Base-by-base conservation (phyloP, 2,113 vertebrate genomes). In the Phylloscopus trochilus region DNA sequence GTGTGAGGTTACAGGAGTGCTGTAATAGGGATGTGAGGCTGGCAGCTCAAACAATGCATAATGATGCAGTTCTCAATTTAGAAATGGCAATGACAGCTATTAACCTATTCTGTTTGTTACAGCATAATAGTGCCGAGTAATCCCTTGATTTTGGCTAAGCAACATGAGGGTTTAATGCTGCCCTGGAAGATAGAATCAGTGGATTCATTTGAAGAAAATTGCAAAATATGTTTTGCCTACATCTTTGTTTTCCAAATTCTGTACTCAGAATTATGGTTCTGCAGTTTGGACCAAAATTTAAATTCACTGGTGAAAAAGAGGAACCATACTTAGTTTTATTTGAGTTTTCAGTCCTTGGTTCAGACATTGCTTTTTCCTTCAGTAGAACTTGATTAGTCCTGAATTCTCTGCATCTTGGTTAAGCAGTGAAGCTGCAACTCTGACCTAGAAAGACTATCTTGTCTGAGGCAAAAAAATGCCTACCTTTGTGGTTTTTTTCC, bases 71-170 rank as follows among this genome's bases (percentile, higher is more conserved):
- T 41, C 74, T 35, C 49, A 23, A 60, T 60, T 73, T 89, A 90
- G 74, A 94, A 96, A 91, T 63, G 28, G 70, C 91, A 52, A 59
- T 39, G 89, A 76, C 85, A 87, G 95, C 90, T 77, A 89, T 93
- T 95, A 97, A 83, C 95, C 92, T 69, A 64, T 82, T 93, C 86
- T 92, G 82, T 96, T 93, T 95, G 89, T 92, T 95, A 91, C 22
- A 11, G 76, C 80, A 88, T 93, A 93, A 93, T 58, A 75, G 92
- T 63, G 41, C 69, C 7, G 2, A 67, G 53, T 58, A 64, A 66
- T 67, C 58, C 82, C 92, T 94, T 90, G 92, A 73, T 96, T 96
- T 96, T 83, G 27, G 20, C 49, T 93, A 86, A 94, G 72, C 64
- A 47, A 63, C 47, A 35, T 0, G 7, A 69, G 83, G 79, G 68